A percentile compares a stretch with the other conserved stretches of the same genome.
These are phyloP conservation scores for Beroe forskalii DNA, from an alignment of 37 sponge, comb jelly and placozoan species.

Conservation along the genomic window DNA sequence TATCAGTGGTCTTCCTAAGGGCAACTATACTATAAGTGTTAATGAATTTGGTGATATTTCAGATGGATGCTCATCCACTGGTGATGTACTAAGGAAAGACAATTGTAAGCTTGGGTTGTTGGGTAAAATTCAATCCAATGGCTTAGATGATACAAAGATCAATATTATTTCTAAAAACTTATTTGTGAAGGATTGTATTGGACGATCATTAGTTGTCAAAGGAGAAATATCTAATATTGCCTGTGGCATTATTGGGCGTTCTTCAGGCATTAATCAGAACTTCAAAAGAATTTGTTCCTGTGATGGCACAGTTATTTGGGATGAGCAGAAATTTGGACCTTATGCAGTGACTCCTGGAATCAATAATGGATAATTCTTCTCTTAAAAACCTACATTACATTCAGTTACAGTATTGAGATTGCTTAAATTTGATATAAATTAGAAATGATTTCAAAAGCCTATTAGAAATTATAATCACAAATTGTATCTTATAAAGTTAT, in stretches of 20 bases:
- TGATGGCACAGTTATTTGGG: slow-evolving; percentile 64
- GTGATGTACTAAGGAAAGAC: neutral
- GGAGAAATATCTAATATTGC: neutral
- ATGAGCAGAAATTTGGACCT: slow-evolving; percentile 15
- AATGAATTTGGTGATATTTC: slow-evolving; percentile 61
- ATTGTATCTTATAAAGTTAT: too few species aligned
- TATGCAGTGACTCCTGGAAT: slow-evolving; percentile 21
- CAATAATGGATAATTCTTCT: too few species aligned
- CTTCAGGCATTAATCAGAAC: slow-evolving; percentile 3
- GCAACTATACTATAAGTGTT: neutral
- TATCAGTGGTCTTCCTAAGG: neutral
- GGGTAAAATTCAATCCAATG: neutral
- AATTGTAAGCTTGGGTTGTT: neutral
- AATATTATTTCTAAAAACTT: neutral
- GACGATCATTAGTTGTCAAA: slow-evolving; percentile 44
- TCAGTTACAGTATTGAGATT: neutral
- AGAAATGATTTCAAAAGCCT: too few species aligned
- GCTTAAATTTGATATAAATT: neutral
- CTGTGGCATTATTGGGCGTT: slow-evolving; percentile 58
- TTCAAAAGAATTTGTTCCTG: slow-evolving; percentile 42
- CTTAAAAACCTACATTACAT: neutral
- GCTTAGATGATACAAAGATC: slow-evolving; percentile 27
- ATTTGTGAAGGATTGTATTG: neutral
- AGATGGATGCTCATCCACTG: slow-evolving; percentile 39
- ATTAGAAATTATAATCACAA: too few species aligned